Conservation (phyloP, 2,888 invertebrate genomes). For the Euplagia quadripunctaria region DNA sequence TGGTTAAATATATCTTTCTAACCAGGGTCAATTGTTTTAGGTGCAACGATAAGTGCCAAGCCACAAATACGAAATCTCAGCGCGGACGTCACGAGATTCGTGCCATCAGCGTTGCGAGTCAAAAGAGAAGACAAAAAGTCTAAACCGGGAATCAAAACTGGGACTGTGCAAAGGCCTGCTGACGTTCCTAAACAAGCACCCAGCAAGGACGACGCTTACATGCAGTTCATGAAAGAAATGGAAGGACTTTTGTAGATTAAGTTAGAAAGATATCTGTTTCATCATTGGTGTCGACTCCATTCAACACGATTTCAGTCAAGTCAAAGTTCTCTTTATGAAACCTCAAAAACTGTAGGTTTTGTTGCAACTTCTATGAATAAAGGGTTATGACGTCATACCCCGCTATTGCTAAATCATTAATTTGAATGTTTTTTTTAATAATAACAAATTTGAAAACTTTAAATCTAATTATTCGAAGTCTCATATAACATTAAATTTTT, state of each 20-base stretch:
- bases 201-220: conserved; percentile 99
- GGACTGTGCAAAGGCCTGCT: conserved; percentile 83
- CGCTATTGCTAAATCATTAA: too few relatives aligned
- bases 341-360: neutral
- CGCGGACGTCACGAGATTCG: conserved; percentile 98
- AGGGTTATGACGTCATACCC: too few relatives aligned
- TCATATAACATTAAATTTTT: too few relatives aligned
- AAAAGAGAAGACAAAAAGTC: conserved; percentile 94
- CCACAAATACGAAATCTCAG: conserved; percentile 98
- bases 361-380: too few relatives aligned
- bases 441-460: too few relatives aligned
- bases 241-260: conserved; percentile 92
- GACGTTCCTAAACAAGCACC: conserved; percentile 84
- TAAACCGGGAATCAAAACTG: conserved; percentile 85
- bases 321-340: neutral
- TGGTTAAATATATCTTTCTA: neutral
- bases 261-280: conserved; percentile 2
- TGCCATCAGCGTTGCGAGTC: conserved; percentile 96
- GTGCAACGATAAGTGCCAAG: conserved; percentile 97
- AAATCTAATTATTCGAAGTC: too few relatives aligned
- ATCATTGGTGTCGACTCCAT: neutral
- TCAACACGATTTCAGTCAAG: neutral
- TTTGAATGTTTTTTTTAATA: too few relatives aligned
- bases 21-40: conserved; percentile 61
- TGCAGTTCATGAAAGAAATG: conserved; percentile 99